Evolutionary conservation across 2,888 invertebrate species (phyloP).

Genomic region (Aethes cnicana): DNA sequence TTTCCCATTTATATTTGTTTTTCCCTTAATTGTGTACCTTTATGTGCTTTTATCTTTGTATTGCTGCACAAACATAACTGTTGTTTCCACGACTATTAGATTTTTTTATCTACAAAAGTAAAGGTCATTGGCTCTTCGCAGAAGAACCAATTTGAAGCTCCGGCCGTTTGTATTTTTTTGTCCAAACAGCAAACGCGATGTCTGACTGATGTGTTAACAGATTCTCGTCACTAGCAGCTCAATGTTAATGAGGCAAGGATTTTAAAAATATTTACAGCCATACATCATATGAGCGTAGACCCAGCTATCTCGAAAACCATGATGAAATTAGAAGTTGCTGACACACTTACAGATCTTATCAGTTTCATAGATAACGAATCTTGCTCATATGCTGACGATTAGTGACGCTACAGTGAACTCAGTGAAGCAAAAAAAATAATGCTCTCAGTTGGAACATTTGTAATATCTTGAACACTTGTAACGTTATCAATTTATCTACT

Average conservation of each 20-base stretch:
- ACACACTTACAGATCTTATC: conserved; percentile 4
- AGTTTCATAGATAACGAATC: background rate
- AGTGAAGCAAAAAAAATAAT: background rate
- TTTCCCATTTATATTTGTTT: conserved; percentile 5
- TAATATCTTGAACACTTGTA: background rate
- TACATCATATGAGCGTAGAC: background rate
- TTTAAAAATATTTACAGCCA: background rate
- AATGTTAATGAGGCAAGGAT: conserved; percentile 13
- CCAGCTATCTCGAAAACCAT: background rate
- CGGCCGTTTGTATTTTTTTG: conserved; percentile 11
- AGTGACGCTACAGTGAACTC: background rate
- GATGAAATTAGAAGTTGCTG: conserved; percentile 1
- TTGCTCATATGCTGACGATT: background rate
- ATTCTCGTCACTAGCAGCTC: conserved; percentile 21
- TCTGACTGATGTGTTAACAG: conserved; percentile 14
- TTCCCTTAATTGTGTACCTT: conserved; percentile 3
- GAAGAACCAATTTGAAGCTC: conserved; percentile 13
- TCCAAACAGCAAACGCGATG: conserved; percentile 1
- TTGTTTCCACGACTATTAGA: background rate
- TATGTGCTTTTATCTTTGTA: no score
- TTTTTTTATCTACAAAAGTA: conserved; percentile 5
- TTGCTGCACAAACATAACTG: no score
- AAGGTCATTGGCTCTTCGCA: conserved; percentile 18
- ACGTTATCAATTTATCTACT: background rate
- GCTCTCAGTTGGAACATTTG: background rate